A percentile compares a stretch with the other conserved stretches of the same genome.
These are phyloP conservation scores for Dyspetes luteomarginatus DNA, from an alignment of 2,888 invertebrate genomes.

Conservation along the genomic window DNA sequence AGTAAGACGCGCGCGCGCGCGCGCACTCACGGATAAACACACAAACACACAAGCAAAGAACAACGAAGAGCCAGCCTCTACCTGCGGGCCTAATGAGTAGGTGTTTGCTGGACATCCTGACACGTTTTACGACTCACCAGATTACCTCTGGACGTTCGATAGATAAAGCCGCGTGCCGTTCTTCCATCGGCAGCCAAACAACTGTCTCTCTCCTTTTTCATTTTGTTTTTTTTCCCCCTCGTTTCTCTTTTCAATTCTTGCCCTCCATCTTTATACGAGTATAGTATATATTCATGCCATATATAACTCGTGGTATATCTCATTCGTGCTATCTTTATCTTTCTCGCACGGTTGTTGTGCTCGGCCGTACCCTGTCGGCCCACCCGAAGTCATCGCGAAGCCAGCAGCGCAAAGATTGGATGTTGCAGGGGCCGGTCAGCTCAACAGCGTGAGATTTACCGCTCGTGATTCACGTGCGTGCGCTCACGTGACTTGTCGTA, in stretches of 20 bases:
- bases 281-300: constrained; percentile 32
- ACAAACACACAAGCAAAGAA: constrained; percentile 21
- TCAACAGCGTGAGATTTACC: constrained; percentile 37
- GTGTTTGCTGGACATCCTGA: constrained; percentile 82
- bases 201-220: constrained; percentile 33
- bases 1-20: constrained; percentile 1
- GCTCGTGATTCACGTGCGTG: neutral
- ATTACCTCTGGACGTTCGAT: constrained; percentile 77
- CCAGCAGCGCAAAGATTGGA: constrained; percentile 62
- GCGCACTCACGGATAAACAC: neutral
- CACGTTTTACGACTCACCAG: constrained; percentile 82
- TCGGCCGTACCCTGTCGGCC: constrained; percentile 8
- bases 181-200: constrained; percentile 57
- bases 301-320: constrained; percentile 44
- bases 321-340: constrained; percentile 48
- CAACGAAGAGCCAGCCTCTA: constrained; percentile 74
- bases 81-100: constrained; percentile 81
- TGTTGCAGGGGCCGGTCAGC: constrained; percentile 50
- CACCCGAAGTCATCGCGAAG: constrained; percentile 48
- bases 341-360: constrained; percentile 33
- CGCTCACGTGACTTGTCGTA: constrained; percentile 66
- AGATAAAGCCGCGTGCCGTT: constrained; percentile 70
- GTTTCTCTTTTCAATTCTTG: constrained; percentile 36
- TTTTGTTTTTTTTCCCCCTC: constrained; percentile 17
- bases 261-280: constrained; percentile 36